A percentile compares a stretch with the other conserved stretches of the same genome.
These are phyloP conservation scores for Gymnodraco acuticeps DNA, from an alignment of 2,797 vertebrate species.

Conservation along the genomic window DNA sequence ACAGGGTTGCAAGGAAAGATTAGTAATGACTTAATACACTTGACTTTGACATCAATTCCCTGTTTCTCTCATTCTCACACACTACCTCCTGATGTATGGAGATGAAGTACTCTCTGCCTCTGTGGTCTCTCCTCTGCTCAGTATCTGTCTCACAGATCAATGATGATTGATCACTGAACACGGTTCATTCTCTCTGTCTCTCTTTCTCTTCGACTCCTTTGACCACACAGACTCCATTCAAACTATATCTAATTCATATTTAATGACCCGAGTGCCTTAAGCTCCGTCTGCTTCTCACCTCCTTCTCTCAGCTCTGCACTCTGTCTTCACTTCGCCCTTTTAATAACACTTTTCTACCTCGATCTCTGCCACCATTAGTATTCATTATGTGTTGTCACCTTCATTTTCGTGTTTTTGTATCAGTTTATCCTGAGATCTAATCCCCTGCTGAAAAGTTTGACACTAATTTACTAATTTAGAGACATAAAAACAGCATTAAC, in stretches of 20 bases:
- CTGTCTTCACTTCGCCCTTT: slow-evolving; percentile 39
- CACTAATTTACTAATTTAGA: not conserved
- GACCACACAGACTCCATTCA: slow-evolving; percentile 17
- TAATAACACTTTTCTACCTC: slow-evolving; percentile 26
- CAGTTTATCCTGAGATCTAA: slow-evolving; percentile 10
- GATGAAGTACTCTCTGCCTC: slow-evolving; percentile 25
- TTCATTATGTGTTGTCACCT: slow-evolving; percentile 23
- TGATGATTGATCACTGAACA: slow-evolving; percentile 51
- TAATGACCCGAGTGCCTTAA: slow-evolving; percentile 56
- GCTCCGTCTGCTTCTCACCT: slow-evolving; percentile 11
- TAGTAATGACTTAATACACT: not conserved
- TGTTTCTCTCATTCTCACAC: not conserved
- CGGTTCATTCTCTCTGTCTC: slow-evolving; percentile 11
- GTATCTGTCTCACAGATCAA: slow-evolving; percentile 41
- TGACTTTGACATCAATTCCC: not conserved
- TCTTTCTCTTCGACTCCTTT: not conserved
- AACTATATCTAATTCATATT: slow-evolving; percentile 66
- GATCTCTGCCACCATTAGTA: slow-evolving; percentile 14
- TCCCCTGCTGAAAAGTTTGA: slow-evolving; percentile 15
- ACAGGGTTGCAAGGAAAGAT: not conserved
- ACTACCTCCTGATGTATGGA: slow-evolving; percentile 31
- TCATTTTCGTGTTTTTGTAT: not conserved
- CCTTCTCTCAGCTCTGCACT: slow-evolving; percentile 23
- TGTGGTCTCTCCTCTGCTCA: slow-evolving; percentile 12
- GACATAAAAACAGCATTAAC: not conserved